These are phyloP conservation scores for Epinephelus awoara DNA, from an alignment of 2,797 vertebrate species.

Conservation along the genomic window DNA sequence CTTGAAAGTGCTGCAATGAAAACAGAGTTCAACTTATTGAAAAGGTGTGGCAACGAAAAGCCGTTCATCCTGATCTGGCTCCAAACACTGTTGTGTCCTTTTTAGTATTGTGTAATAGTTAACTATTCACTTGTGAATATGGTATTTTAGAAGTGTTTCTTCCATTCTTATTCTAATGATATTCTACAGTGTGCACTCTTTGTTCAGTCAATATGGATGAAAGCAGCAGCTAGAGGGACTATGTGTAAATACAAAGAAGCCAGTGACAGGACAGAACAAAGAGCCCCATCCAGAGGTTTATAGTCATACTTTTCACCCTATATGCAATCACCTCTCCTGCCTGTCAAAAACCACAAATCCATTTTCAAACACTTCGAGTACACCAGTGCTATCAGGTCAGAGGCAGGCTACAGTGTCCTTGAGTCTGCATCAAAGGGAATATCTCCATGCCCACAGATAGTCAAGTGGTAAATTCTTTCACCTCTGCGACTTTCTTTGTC, in stretches of 20 bases:
- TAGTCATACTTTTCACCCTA: conserved; percentile 25
- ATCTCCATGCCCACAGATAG: conserved; percentile 18
- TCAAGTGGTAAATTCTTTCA: conserved; percentile 12
- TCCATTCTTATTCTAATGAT: conserved; percentile 36
- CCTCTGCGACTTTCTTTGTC: conserved; percentile 22
- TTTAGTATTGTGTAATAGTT: background rate
- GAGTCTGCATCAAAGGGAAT: conserved; percentile 54
- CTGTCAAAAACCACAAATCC: conserved; percentile 49
- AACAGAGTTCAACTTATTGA: conserved; percentile 27
- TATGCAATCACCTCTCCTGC: conserved; percentile 38
- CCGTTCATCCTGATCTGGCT: conserved; percentile 23
- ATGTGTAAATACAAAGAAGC: conserved; percentile 25
- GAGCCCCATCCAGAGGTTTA: conserved; percentile 33
- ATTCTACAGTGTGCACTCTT: background rate
- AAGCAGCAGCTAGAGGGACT: conserved; percentile 6
- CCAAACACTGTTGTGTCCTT: background rate
- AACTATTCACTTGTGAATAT: background rate
- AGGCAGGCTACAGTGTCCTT: conserved; percentile 34
- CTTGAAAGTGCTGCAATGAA: conserved; percentile 12
- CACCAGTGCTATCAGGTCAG: conserved; percentile 52
- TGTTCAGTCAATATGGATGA: conserved; percentile 26
- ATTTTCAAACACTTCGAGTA: conserved; percentile 35
- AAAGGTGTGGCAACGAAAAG: conserved; percentile 22
- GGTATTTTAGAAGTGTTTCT: background rate
- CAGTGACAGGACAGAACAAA: conserved; percentile 42